Evolutionary conservation across 2,113 vertebrate species (phyloP).

Genomic region (Pica pica): DNA sequence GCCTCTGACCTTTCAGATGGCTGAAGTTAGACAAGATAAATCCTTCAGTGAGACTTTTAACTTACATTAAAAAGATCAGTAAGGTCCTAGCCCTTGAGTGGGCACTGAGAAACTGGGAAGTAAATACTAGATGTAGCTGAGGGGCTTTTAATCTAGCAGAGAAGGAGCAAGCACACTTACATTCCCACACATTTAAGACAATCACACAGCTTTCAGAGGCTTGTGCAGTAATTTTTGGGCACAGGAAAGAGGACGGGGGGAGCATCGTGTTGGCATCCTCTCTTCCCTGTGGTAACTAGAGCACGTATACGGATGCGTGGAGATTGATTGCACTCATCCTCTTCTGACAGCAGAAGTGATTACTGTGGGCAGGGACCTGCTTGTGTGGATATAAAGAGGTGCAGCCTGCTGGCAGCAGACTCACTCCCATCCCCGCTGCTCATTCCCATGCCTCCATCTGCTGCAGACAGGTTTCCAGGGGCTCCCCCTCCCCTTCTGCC

Average conservation of each 20-base stretch:
- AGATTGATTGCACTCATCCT: background rate
- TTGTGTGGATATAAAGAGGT: constrained; percentile 17
- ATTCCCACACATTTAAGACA: background rate
- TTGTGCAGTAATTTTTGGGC: background rate
- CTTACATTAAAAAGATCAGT: background rate
- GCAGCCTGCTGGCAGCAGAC: background rate
- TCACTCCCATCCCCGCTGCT: background rate
- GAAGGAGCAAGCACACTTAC: background rate
- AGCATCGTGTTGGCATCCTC: background rate
- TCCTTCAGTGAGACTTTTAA: background rate
- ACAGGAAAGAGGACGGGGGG: background rate
- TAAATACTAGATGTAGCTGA: background rate
- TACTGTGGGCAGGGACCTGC: constrained; percentile 19
- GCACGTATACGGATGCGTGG: background rate
- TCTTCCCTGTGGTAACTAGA: background rate
- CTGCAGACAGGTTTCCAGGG: background rate
- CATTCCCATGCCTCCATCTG: constrained; percentile 49
- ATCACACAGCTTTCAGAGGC: background rate
- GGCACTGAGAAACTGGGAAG: background rate
- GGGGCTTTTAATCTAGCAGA: background rate
- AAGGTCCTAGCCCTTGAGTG: background rate
- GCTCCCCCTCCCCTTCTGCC: background rate
- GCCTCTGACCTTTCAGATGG: background rate
- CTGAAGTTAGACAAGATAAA: background rate
- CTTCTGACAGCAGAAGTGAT: constrained; percentile 7